A percentile compares a stretch with the other conserved stretches of the same genome.
Evolutionary conservation across 2,113 vertebrate species (phyloP).

Genomic region (Scomber colias): DNA sequence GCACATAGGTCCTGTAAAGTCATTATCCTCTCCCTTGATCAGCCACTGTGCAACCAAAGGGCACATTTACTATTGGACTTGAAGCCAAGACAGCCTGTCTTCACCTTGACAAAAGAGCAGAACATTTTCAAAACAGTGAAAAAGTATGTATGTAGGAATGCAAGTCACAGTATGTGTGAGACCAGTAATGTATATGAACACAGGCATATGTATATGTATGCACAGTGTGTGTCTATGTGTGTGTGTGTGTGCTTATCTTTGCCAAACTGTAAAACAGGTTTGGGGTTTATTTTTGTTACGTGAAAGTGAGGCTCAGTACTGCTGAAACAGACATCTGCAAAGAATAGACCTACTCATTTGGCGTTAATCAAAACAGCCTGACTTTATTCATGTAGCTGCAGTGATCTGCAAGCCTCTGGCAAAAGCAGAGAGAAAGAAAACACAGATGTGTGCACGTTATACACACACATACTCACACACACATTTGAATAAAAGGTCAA

Average conservation of each 20-base stretch:
- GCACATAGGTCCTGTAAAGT: constrained; percentile 30
- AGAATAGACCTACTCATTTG: constrained; percentile 84
- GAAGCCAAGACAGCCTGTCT: constrained; percentile 65
- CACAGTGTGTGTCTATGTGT: constrained; percentile 29
- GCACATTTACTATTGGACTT: constrained; percentile 56
- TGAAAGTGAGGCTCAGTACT: constrained; percentile 68
- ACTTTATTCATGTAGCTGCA: constrained; percentile 80
- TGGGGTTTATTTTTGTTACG: constrained; percentile 80
- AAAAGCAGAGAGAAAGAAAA: constrained; percentile 77
- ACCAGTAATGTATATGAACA: constrained; percentile 59
- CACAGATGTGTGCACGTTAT: constrained; percentile 75
- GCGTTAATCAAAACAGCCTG: constrained; percentile 85
- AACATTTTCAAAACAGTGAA: constrained; percentile 62
- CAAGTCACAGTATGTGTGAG: constrained; percentile 57
- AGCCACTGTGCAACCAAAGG: constrained; percentile 50
- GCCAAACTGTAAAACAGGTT: constrained; percentile 81
- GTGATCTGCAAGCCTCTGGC: constrained; percentile 79
- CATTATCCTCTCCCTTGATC: constrained; percentile 42
- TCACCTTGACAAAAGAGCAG: constrained; percentile 67
- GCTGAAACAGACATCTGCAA: constrained; percentile 83
- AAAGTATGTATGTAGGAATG: constrained; percentile 56
- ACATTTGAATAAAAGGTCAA: constrained; percentile 84
- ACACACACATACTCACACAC: constrained; percentile 54
- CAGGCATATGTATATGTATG: constrained; percentile 39
- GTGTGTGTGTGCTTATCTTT: constrained; percentile 56